Evolutionary conservation across 2,113 vertebrate species (phyloP), one percentile per base, ranked within the genome.

Genomic region (Pollachius pollachius): DNA sequence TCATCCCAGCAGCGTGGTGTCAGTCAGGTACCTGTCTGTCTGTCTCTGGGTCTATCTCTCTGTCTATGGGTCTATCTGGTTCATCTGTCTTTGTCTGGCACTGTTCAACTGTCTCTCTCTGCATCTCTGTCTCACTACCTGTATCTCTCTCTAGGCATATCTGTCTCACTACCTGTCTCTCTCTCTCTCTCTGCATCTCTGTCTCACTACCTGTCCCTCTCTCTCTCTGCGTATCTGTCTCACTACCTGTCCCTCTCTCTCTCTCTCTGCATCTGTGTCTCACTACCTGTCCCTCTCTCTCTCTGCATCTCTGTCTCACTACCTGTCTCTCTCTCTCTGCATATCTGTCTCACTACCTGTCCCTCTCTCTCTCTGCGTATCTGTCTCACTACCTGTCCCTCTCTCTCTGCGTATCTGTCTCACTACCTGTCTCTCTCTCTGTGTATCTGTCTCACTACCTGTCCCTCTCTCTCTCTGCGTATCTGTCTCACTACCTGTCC

Each of bases 1-100:
- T 62, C 93, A 94, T 73, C 92, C 91, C 67, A 97, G 96, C 89
- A 98, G 96, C 4, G 96, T 99, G 0, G 93, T 95, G 62, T 98
- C 92, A n/a, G 88, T 93, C 76, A 87, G 81, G 89, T 90, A 79
- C 1, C 30, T 64, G 7, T 62, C 60, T 62, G 60, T 62, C 60
- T 64, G 15, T n/a, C 16, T 64, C n/a, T 65, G n/a, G 48, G 37
- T 65, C n/a, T 52, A 4, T 65, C 41, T 66, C 13, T 66, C 64
- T 25, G 11, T 54, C 19, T 15, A 0, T 61, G 1, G 9, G 4
- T 61, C 9, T 21, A 59, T 61, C 21, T 61, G 12, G 12, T 21
- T 9, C 18, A 19, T 3, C n/a, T 21, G 19, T 18, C 59, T 34
- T 7, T 34, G 4, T 21, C n/a, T 18, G 18, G 59, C 2, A 21